phyloP scores from a whole-genome alignment of 1,140 invertebrate genomes.

The Drosophila simulans region DNA sequence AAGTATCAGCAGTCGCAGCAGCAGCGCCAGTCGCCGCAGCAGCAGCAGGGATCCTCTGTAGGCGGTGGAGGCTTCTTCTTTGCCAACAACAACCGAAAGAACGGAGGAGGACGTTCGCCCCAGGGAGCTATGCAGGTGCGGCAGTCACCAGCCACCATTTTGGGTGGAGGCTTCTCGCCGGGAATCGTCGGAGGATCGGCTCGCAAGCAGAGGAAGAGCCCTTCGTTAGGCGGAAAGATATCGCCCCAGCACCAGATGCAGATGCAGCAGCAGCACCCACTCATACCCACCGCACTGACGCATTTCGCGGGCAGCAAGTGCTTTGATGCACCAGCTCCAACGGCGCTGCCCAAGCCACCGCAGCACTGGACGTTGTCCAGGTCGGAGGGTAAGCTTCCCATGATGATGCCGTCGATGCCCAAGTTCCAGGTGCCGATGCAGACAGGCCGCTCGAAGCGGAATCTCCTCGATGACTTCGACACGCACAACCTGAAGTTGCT shows the following conservation, averaged over 20 bases:
- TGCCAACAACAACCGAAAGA: conserved; percentile 64
- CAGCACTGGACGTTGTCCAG: conserved; percentile 86
- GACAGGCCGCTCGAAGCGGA: conserved; percentile 78
- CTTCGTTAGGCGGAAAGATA: conserved; percentile 67
- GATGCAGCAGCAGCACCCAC: conserved; percentile 45
- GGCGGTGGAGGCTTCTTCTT: conserved; percentile 68
- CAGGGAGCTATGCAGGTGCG: conserved; percentile 50
- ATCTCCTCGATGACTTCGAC: conserved; percentile 83
- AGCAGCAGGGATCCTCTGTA: conserved; percentile 47
- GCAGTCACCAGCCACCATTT: conserved; percentile 76
- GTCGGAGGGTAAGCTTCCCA: conserved; percentile 62
- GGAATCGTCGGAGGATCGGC: conserved; percentile 47
- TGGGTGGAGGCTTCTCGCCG: conserved; percentile 76
- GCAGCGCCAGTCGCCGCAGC: conserved; percentile 74
- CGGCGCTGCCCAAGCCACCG: conserved; percentile 87
- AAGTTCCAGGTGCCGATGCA: conserved; percentile 63
- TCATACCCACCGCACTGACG: conserved; percentile 82
- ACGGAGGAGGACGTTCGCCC: conserved; percentile 62
- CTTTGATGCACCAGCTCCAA: conserved; percentile 87
- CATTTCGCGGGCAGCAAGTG: conserved; percentile 88
- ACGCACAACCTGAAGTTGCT: conserved; percentile 85
- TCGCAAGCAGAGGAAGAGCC: conserved; percentile 74
- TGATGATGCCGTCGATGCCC: conserved; percentile 62
- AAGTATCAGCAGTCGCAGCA: conserved; percentile 36
- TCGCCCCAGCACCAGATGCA: conserved; percentile 63